Base-by-base conservation (phyloP, 2,797 vertebrate genomes). In the Miichthys miiuy region DNA sequence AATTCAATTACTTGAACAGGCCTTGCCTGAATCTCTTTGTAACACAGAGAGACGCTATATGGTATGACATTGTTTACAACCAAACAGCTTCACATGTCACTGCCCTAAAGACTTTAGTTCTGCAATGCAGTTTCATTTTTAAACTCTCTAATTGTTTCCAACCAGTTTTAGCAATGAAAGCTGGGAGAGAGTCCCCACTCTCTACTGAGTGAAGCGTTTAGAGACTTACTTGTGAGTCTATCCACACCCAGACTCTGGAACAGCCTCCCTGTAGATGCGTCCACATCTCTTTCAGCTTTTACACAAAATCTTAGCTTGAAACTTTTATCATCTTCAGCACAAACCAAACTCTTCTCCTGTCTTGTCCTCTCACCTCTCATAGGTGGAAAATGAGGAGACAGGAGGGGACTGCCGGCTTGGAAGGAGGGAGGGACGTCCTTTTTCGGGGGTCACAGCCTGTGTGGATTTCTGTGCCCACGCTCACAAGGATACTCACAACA, bases 381-480 rank as follows among this genome's bases (percentile, higher is more conserved):
- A 99, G 98, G 96, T 99, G 81, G 96, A 96, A 69, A 86, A 97
- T 3, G 98, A 99, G 79, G 89, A 95, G 21, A 76, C 90, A 58
- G 98, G 95, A 6, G 87, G n/a, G n/a, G 95, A 96, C 66, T 99
- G n/a, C 82, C 94, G 98, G 2, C 96, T 99, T 34, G 98, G 98
- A 27, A 82, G 38, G 74, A 96, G n/a, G n/a, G n/a, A n/a, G 1
- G 98, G 97, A 0, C 94, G 96, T 69, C 98, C 98, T 38, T 99
- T 99, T 88, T 99, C n/a, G n/a, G 98, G 98, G 4, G 98, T 99
- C 55, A 99, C 98, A 0, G 97, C 97, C 16, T 99, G 98, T 85
- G 95, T 99, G 47, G 98, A 99, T 67, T 99, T 99, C 93, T 99
- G 98, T 78, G 97, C 98, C 68, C 98, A 99, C 0, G 96, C 97